Evolutionary conservation across 2,113 vertebrate species (phyloP), one percentile per base, ranked within the genome.

Genomic region (Syngnathus scovelli): DNA sequence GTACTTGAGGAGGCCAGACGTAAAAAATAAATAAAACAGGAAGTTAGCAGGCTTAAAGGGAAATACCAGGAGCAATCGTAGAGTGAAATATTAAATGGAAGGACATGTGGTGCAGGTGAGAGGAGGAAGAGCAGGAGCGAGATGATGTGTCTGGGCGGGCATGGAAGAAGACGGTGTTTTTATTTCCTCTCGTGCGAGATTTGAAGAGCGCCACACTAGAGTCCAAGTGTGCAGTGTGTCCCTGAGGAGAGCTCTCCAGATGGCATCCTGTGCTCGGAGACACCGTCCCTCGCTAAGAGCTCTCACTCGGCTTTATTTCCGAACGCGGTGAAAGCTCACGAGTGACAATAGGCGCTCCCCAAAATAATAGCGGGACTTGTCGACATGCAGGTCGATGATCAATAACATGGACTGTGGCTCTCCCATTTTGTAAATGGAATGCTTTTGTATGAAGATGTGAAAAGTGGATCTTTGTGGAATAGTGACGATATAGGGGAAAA

Each of bases 1-100:
- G 96, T 94, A 21, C 96, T 99, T 8, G 61, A 21, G 43, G 39
- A 46, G 49, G 58, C 36, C 13, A 16, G 9, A 23, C 21, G 15
- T 5, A 56, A 4, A 51, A 18, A 21, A 51, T 33, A 23, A 18
- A 46, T 11, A 15, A 27, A 13, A 66, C 12, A 18, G 13, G 70
- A 73, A n/a, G 60, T 72, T 66, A 79, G 69, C 19, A 70, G 56
- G 58, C 56, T 67, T 66, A 66, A 55, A 55, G 59, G 54, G 62
- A 61, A 55, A 73, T 78, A 64, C 68, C 23, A 56, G 23, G 16
- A n/a, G 1, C 54, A 36, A 56, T 56, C 27, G 3, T 33, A 36
- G n/a, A 46, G n/a, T 54, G 51, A 54, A 23, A 54, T 7, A 8
- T 54, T 19, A 11, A 10, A n/a, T 2, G 19, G 59, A 38, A 21